Evolutionary conservation across 1,140 invertebrate genomes (phyloP).

Genomic region (Drosophila miranda): DNA sequence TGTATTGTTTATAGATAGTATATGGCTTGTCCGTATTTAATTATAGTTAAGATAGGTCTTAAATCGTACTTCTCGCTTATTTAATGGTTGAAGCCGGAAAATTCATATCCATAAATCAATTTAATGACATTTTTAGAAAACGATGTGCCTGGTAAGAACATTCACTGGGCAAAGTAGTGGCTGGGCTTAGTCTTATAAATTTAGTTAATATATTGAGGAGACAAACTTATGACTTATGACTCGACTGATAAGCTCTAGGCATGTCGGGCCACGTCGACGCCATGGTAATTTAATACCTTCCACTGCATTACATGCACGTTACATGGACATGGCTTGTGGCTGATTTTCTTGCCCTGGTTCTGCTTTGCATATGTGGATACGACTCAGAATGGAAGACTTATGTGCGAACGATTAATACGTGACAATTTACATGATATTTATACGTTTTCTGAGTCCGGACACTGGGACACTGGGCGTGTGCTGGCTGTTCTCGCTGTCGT

Average conservation of each 20-base stretch:
- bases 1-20: not conserved
- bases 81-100: slow-evolving; percentile 36
- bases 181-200: slow-evolving; percentile 10
- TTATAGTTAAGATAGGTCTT: slow-evolving; percentile 24
- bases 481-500: slow-evolving; percentile 4
- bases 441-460: slow-evolving; percentile 31
- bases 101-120: slow-evolving; percentile 44
- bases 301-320: slow-evolving; percentile 21
- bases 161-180: not conserved
- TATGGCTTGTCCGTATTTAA: slow-evolving; percentile 27
- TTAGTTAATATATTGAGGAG: slow-evolving; percentile 1
- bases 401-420: slow-evolving; percentile 61
- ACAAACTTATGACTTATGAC: slow-evolving; percentile 1
- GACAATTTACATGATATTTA: slow-evolving; percentile 76
- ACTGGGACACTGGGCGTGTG: slow-evolving; percentile 11
- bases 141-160: not conserved
- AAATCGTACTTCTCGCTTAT: slow-evolving; percentile 8
- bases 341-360: slow-evolving; percentile 10
- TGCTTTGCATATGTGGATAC: slow-evolving; percentile 26
- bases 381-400: slow-evolving; percentile 18
- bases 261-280: slow-evolving; percentile 11
- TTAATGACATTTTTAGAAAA: slow-evolving; percentile 33
- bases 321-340: slow-evolving; percentile 12
- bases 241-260: not conserved
- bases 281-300: slow-evolving; percentile 37